Base-by-base conservation (phyloP, 2,888 invertebrate species). In the Gryllus longicercus region DNA sequence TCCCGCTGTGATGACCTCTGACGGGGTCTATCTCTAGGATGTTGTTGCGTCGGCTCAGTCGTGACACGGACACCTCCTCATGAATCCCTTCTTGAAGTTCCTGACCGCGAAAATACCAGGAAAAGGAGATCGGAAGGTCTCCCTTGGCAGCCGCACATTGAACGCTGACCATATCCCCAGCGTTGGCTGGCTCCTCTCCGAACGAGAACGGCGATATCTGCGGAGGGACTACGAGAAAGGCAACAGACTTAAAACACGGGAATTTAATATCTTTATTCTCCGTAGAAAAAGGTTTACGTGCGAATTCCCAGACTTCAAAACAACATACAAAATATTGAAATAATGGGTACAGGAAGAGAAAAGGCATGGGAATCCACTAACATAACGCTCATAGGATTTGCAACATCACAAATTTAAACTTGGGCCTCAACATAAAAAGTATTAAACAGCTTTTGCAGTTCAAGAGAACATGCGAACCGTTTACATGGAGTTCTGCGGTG, bases 1-100 rank as follows among this genome's bases (percentile, higher is more conserved):
- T 88, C 83, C 95, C 95, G 82, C 91, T 91, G 86, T 95, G 94
- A 18, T 86, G 89, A 50, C 89, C 88, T 82, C 88, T 87, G 16
- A 89, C 89, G 23, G 88, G 87, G 81, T 90, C 89, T 82, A 90
- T 90, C 84, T 87, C 88, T 78, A 90, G 86, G 82, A 90, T 88
- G 83, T 89, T 90, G 82, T 88, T 88, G 82, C 89, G 87, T 50
- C 50, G n/a, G n/a, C 77, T 49, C 38, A 77, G 50, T 77, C 50
- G 50, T 84, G 88, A 88, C 78, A 89, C 89, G 74, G 88, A 87
- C 21, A 81, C 87, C 83, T 83, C 84, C 85, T 63, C 87, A 87
- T 77, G 86, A 84, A 80, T 84, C 76, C 51, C 74, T 77, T 49
- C 50, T 75, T 49, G 18, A 77, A 90, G 86, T 16, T 84, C 83